phyloP scores from a whole-genome alignment of 2,113 vertebrate genomes.

The Phaetusa simplex region DNA sequence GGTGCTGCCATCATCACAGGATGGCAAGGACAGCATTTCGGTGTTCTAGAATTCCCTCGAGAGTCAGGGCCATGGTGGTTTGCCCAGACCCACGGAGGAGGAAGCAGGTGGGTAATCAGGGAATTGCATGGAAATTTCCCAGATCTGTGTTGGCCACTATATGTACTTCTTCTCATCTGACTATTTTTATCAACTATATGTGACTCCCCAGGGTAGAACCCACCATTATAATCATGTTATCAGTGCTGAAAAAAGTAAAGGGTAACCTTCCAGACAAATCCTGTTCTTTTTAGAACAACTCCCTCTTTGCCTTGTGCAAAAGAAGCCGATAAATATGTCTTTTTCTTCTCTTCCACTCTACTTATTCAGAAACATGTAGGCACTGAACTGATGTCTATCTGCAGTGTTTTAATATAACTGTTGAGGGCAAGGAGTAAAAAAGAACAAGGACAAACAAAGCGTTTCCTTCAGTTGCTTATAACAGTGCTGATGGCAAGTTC shows the following conservation, averaged over 20 bases:
- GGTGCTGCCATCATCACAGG: not conserved
- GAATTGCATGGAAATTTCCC: not conserved
- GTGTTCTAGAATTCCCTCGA: not conserved
- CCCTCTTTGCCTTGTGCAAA: not conserved
- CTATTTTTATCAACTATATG: not conserved
- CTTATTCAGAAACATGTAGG: not conserved
- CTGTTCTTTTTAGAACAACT: not conserved
- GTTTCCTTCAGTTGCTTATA: not conserved
- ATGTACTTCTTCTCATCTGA: not conserved
- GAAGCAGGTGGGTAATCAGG: not conserved
- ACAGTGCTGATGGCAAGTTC: not conserved
- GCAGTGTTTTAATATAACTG: not conserved
- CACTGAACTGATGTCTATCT: not conserved
- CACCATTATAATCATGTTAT: not conserved
- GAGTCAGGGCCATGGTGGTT: not conserved
- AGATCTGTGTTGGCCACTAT: not conserved
- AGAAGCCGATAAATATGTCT: not conserved
- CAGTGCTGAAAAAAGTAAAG: not conserved
- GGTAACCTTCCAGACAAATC: not conserved
- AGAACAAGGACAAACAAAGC: not conserved
- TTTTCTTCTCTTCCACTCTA: not conserved
- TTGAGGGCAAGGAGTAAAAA: not conserved
- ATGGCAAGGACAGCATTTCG: not conserved
- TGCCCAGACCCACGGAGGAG: not conserved
- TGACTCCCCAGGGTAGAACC: not conserved